Percentiles rank a stretch among this genome's conserved stretches.
These are phyloP conservation scores for Acleris literana DNA, from an alignment of 2,888 invertebrate genomes.

Conservation along the genomic window DNA sequence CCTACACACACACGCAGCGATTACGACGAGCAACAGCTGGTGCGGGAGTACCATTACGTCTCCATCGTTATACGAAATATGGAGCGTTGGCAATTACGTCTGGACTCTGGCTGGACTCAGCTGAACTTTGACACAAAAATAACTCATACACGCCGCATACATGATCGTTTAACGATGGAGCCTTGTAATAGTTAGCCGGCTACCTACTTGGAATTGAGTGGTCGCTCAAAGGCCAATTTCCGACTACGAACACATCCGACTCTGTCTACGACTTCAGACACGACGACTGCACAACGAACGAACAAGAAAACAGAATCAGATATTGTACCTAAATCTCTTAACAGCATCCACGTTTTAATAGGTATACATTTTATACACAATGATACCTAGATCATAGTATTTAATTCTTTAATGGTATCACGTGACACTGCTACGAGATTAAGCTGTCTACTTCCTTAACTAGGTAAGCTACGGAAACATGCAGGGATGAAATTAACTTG, in stretches of 20 bases:
- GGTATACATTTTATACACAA: not conserved
- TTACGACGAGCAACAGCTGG: conserved; percentile 49
- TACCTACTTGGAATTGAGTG: conserved; percentile 30
- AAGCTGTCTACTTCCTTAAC: conserved; percentile 33
- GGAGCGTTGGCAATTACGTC: conserved; percentile 12
- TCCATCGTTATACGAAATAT: conserved; percentile 28
- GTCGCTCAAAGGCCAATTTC: conserved; percentile 24
- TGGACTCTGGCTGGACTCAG: not conserved
- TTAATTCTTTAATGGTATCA: conserved; percentile 1
- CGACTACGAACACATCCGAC: conserved; percentile 49
- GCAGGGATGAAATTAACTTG: conserved; percentile 46
- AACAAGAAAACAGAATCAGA: conserved; percentile 49
- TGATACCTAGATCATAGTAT: not conserved
- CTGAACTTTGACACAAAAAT: conserved; percentile 1
- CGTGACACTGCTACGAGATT: conserved; percentile 45
- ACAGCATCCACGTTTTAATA: conserved; percentile 39
- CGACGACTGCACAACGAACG: conserved; percentile 39
- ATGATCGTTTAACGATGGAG: conserved; percentile 28
- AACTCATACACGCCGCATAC: conserved; percentile 2
- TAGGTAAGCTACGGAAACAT: conserved; percentile 45
- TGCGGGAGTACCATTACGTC: conserved; percentile 45
- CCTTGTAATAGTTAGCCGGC: conserved; percentile 9
- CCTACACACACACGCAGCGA: conserved; percentile 84
- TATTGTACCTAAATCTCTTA: conserved; percentile 43
- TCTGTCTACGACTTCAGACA: conserved; percentile 56